phyloP scores from a whole-genome alignment of 2,113 vertebrate species.

The Mobula hypostoma region DNA sequence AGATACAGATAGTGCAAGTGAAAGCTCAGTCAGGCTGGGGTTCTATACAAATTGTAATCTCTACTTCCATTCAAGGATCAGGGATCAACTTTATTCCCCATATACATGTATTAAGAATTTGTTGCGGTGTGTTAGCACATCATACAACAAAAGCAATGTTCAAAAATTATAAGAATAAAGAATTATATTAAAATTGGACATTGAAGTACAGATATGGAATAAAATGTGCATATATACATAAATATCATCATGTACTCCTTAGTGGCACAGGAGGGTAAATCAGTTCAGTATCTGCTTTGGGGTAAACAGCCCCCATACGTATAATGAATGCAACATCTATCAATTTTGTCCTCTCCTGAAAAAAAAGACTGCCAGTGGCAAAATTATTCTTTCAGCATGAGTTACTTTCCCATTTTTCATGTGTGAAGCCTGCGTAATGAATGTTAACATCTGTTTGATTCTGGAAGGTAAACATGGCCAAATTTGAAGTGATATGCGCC shows the following conservation, averaged over 20 bases:
- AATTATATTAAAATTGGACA: too few relatives aligned
- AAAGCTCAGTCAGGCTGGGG: not conserved
- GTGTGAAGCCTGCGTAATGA: not conserved
- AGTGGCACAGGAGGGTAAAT: not conserved
- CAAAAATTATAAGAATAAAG: too few relatives aligned
- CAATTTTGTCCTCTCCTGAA: not conserved
- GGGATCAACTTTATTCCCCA: too few relatives aligned
- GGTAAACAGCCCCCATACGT: not conserved
- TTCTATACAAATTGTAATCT: not conserved
- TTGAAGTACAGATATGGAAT: too few relatives aligned
- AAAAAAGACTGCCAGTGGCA: not conserved
- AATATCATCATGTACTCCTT: not conserved
- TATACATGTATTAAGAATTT: too few relatives aligned
- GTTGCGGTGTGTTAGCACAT: too few relatives aligned
- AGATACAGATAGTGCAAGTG: not conserved
- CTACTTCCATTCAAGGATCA: not conserved
- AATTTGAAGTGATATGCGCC: not conserved
- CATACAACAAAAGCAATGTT: too few relatives aligned
- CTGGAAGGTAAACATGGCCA: not conserved
- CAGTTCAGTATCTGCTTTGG: not conserved
- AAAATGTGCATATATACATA: too few relatives aligned
- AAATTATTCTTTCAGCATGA: not conserved
- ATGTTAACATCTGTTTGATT: not conserved
- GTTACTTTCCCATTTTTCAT: not conserved
- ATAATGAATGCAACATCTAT: not conserved